These are phyloP conservation scores for Eurystomus gularis DNA, from an alignment of 2,113 vertebrate species.

Conservation along the genomic window DNA sequence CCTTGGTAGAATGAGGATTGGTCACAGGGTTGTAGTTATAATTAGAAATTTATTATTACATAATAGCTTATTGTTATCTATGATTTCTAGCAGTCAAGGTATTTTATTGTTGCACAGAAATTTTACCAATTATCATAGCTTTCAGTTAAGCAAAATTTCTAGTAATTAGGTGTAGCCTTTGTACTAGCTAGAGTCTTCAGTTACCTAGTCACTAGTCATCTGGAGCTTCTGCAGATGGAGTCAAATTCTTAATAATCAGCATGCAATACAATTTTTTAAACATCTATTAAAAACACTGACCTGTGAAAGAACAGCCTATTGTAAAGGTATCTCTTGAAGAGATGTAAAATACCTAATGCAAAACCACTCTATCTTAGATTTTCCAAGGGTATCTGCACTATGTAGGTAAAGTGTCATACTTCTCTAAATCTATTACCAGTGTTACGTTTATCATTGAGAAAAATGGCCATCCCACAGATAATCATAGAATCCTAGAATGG, in stretches of 20 bases:
- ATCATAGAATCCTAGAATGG: background rate
- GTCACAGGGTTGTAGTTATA: background rate
- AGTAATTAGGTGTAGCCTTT: background rate
- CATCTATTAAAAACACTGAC: no score
- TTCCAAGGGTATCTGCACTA: background rate
- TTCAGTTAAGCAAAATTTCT: background rate
- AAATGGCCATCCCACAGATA: background rate
- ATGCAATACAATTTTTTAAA: fast-evolving
- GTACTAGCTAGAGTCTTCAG: background rate
- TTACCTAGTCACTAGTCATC: background rate
- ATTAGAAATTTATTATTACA: background rate
- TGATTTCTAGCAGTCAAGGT: background rate
- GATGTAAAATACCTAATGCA: background rate
- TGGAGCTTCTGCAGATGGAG: background rate
- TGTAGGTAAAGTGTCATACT: background rate
- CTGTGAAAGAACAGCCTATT: background rate
- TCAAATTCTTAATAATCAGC: background rate
- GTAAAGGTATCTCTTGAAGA: background rate
- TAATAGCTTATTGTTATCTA: background rate
- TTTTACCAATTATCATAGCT: background rate
- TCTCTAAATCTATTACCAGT: background rate
- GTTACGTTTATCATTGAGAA: background rate
- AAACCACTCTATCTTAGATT: background rate
- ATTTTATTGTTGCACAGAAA: background rate
- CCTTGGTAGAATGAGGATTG: background rate